These are phyloP conservation scores for Oreochromis tanganicae DNA, from an alignment of 2,113 vertebrate species.

Conservation along the genomic window DNA sequence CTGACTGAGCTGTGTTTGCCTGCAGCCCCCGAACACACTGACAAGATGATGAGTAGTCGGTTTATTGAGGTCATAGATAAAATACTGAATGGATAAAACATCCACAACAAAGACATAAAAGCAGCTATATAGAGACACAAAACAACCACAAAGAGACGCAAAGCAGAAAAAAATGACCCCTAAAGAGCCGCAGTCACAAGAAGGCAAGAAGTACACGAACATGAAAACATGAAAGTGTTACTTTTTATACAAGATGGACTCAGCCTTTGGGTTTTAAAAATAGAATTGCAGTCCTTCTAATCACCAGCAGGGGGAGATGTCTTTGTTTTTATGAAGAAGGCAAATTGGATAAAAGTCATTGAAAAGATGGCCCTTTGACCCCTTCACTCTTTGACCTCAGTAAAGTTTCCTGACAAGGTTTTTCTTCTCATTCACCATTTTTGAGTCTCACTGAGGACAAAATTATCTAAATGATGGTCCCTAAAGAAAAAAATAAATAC, in stretches of 20 bases:
- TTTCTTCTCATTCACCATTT: background rate
- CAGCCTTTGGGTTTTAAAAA: background rate
- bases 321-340: background rate
- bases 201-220: background rate
- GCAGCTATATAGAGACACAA: background rate
- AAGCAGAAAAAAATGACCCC: rapidly evolving
- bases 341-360: background rate
- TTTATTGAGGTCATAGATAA: rapidly evolving
- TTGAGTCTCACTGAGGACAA: background rate
- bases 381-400: background rate
- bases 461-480: background rate
- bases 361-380: background rate
- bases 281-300: background rate
- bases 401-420: background rate
- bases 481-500: rapidly evolving
- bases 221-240: background rate
- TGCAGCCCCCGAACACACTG: rapidly evolving
- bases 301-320: background rate
- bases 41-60: background rate
- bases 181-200: background rate
- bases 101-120: background rate
- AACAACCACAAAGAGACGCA: background rate
- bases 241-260: background rate
- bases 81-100: background rate
- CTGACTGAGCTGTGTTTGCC: background rate